Base-by-base conservation (phyloP, 2,113 vertebrate species). In the Chloebia gouldiae region DNA sequence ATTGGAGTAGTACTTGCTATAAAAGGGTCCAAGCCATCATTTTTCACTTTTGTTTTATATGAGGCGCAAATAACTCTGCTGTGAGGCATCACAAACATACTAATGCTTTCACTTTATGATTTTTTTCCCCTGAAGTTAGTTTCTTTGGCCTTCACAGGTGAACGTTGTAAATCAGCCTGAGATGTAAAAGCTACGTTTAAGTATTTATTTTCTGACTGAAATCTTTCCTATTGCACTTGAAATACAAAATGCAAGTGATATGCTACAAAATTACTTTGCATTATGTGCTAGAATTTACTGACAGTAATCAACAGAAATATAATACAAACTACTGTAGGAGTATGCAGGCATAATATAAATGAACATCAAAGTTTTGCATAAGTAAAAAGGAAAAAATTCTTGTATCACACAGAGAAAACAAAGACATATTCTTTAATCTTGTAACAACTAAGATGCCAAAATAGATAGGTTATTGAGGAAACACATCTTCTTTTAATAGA, bases 401-500 rank as follows among this genome's bases (percentile, higher is more conserved):
- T 95, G 6, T 49, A 81, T 96, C 83, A 87, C 33, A 39, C 33
- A 65, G 95, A 89, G 93, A 97, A 82, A 92, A 64, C 63, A 94
- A 94, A 90, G 95, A 92, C 68, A 76, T 45, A 61, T 84, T 89
- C 81, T 86, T 95, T 63, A 45, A 24, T 73, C 56, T 96, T 88
- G 65, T 87, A 79, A 82, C 94, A 90, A 71, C 83, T 86, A 69
- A 97, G 94, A 96, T 97, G 96, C 98, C 97, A 98, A 95, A 96
- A 96, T 81, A 97, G 95, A 95, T 73, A 93, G 88, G 72, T 95
- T 97, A 84, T 97, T 97, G 95, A 93, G 78, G 94, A 96, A 97
- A 97, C 87, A 86, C 35, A 40, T 93, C 95, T 97, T 96, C 88
- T 35, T 94, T 96, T 93, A 98, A 95, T 80, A 93, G 92, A 94